Evolutionary conservation across 2,797 vertebrate species (phyloP), one percentile per base, ranked within the genome.

Genomic region (Nothura maculosa): DNA sequence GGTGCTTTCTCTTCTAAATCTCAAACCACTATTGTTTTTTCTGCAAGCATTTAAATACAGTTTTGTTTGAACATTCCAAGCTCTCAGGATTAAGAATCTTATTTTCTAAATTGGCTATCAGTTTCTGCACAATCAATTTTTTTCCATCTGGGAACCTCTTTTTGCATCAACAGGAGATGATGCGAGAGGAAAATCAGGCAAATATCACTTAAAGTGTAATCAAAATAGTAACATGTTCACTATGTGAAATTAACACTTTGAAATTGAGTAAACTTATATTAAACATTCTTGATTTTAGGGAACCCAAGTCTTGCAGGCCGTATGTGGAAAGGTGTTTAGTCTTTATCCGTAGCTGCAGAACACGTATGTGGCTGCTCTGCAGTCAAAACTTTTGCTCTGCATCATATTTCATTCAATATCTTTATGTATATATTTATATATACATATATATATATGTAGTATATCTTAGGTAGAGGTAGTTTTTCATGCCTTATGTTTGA

Each of bases 281-380:
- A 54, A 78, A 82, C 57, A 10, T 12, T 38, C 89, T 16, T 40
- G 40, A 85, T 6, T 1, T 20, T 81, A 38, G 90, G 54, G 19
- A 81, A 25, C 0, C 0, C 4, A 63, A 48, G 34, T 48, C 34
- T 36, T 86, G 27, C 7, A 16, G 0, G 67, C 0, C 0, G 48
- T 83, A 32, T 68, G 19, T 61, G 54, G 13, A 19, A 48, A 40
- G 28, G 30, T 72, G 5, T 58, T 90, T 61, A 14, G 22, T 58
- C n/a, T 74, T 50, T 50, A 12, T 32, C 38, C 42, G 36, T 22
- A 78, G 36, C 24, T 68, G 48, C 22, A 34, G 38, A 61, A 38
- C 66, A 10, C 21, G 11, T 62, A 73, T 9, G 34, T 61, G 2
- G 7, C 55, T 69, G 40, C 21, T 79, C 0, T 1, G 9, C 32